A percentile compares a stretch with the other conserved stretches of the same genome.
phyloP scores from a whole-genome alignment of 2,113 vertebrate genomes.

The Elanus axillaris region DNA sequence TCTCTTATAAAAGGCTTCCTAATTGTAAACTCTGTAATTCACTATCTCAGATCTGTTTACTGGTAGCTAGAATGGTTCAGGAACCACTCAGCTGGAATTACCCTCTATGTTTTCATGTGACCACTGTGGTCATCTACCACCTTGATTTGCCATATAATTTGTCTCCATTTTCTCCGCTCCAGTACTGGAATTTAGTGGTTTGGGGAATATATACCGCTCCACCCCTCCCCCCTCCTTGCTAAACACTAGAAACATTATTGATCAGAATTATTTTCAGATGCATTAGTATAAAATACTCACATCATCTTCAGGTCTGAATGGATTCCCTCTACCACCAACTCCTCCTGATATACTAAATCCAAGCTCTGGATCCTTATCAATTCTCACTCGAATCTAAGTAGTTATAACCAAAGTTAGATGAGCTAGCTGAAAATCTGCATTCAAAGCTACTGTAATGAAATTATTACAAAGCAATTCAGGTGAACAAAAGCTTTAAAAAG shows the following conservation, averaged over 20 bases:
- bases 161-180: neutral
- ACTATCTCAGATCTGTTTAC: neutral
- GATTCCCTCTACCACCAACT: slow-evolving; percentile 93
- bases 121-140: neutral
- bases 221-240: neutral
- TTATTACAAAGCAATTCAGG: neutral
- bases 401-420: slow-evolving; percentile 16
- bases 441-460: neutral
- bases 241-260: neutral
- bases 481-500: neutral
- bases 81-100: neutral
- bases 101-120: neutral
- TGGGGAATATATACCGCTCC: neutral
- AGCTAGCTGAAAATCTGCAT: neutral
- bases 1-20: neutral
- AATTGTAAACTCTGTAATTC: neutral
- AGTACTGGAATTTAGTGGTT: neutral
- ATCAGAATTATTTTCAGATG: neutral
- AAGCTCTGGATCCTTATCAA: slow-evolving; percentile 97
- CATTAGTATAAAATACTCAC: slow-evolving; percentile 72
- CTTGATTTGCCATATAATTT: neutral
- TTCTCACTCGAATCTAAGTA: slow-evolving; percentile 87
- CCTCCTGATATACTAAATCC: slow-evolving; percentile 99
- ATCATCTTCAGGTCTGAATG: slow-evolving; percentile 92
- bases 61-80: neutral